Conservation (phyloP, 2,888 invertebrate genomes). For the Mamestra brassicae region DNA sequence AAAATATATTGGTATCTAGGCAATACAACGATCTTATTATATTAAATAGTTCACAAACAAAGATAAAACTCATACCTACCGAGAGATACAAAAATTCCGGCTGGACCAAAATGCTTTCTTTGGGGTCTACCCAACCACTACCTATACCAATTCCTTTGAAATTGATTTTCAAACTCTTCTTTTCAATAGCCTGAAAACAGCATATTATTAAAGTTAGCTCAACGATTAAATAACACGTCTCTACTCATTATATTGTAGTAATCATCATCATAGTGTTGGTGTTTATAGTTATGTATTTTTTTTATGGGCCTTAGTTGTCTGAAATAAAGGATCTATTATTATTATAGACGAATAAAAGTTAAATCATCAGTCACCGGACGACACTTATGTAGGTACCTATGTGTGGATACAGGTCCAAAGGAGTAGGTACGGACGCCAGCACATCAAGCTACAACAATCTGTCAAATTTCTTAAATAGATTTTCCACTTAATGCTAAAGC, state of each 20-base stretch:
- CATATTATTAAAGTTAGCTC: background rate
- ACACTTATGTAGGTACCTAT: background rate
- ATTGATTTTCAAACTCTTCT: conserved; percentile 83
- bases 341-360: too few relatives aligned
- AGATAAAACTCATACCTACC: conserved; percentile 77
- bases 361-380: background rate
- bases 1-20: too few relatives aligned
- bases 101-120: conserved; percentile 80
- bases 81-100: conserved; percentile 81
- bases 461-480: too few relatives aligned
- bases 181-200: conserved; percentile 81
- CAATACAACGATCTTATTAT: background rate
- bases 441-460: too few relatives aligned
- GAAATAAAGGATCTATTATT: too few relatives aligned
- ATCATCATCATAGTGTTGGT: too few relatives aligned
- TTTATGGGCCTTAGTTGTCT: too few relatives aligned
- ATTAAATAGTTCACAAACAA: background rate
- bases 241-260: too few relatives aligned
- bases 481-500: too few relatives aligned
- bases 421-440: too few relatives aligned
- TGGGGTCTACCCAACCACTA: conserved; percentile 86
- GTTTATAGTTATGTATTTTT: too few relatives aligned
- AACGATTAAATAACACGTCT: background rate
- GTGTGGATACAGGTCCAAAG: background rate
- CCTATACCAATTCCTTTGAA: conserved; percentile 87